These are phyloP conservation scores for Drymonia ruficornis DNA, from an alignment of 2,888 invertebrate genomes.

Conservation along the genomic window DNA sequence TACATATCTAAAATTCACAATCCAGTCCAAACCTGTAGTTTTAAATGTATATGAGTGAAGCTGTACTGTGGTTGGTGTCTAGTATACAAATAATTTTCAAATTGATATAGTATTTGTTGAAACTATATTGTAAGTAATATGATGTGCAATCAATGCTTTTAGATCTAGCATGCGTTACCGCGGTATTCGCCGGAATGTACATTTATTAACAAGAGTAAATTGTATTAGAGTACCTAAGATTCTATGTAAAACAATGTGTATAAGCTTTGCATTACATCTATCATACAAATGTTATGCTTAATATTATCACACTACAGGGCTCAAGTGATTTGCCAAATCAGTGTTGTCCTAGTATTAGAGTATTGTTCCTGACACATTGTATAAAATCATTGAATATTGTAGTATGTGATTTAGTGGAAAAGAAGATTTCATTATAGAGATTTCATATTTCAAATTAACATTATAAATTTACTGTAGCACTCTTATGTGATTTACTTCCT, in stretches of 20 bases:
- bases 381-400: not conserved
- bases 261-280: constrained; percentile 36
- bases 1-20: constrained; percentile 30
- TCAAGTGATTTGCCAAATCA: constrained; percentile 79
- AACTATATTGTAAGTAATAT: constrained; percentile 23
- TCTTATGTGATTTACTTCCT: not conserved
- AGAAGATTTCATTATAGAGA: too few relatives aligned
- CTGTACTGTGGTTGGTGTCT: constrained; percentile 24
- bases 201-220: constrained; percentile 18
- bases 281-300: constrained; percentile 33
- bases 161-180: constrained; percentile 5
- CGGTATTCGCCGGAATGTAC: constrained; percentile 19
- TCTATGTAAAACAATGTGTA: constrained; percentile 25
- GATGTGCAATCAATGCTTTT: constrained; percentile 22
- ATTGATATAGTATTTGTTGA: constrained; percentile 38
- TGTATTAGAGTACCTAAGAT: constrained; percentile 23
- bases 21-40: constrained; percentile 15
- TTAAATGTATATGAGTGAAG: constrained; percentile 15
- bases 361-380: constrained; percentile 24
- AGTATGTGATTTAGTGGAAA: too few relatives aligned
- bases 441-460: too few relatives aligned
- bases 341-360: constrained; percentile 57
- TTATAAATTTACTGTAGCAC: not conserved
- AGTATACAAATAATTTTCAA: constrained; percentile 34
- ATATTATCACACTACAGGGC: constrained; percentile 50